Evolutionary conservation across 2,888 invertebrate species (phyloP).

Genomic region (Serripes groenlandicus): DNA sequence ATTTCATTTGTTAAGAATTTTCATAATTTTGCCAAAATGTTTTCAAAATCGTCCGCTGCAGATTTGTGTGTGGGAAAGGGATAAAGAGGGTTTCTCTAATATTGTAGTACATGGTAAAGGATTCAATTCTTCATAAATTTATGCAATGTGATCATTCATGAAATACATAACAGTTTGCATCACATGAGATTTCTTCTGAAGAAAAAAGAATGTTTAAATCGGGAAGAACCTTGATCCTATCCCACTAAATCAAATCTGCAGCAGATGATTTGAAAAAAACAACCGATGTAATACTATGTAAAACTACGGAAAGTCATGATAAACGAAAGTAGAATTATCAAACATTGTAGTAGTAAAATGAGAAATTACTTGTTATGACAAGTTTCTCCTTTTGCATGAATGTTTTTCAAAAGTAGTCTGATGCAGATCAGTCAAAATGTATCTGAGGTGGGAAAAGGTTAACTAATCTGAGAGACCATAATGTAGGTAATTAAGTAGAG

Average conservation of each 20-base stretch:
- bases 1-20: too few species aligned
- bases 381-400: background rate
- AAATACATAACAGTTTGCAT: background rate
- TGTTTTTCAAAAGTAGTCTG: background rate
- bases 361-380: background rate
- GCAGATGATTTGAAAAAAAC: background rate
- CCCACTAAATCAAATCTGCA: too few species aligned
- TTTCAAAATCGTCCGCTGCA: too few species aligned
- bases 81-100: too few species aligned
- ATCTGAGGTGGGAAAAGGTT: too few species aligned
- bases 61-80: too few species aligned
- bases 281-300: background rate
- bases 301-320: background rate
- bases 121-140: too few species aligned
- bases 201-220: background rate
- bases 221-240: background rate
- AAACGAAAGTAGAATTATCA: background rate
- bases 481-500: too few species aligned
- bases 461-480: too few species aligned
- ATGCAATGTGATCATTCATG: background rate
- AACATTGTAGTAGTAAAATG: background rate
- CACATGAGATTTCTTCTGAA: background rate
- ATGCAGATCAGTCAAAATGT: background rate
- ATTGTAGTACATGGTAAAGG: too few species aligned
- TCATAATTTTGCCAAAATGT: too few species aligned